Evolutionary conservation across 2,113 vertebrate species (phyloP).

Genomic region (Heloderma charlesbogerti): DNA sequence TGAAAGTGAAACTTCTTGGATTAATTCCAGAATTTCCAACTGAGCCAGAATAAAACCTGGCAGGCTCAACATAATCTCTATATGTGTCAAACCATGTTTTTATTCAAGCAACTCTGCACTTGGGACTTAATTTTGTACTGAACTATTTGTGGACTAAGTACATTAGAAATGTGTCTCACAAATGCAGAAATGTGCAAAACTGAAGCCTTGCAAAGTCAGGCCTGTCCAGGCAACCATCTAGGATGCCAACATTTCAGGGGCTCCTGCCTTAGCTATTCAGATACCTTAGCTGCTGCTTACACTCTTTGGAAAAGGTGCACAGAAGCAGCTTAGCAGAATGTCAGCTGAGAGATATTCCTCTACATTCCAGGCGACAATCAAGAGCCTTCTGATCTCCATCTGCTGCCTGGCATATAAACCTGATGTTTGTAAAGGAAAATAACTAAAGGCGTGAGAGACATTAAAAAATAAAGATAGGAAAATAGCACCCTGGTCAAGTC

Average conservation of each 20-base stretch:
- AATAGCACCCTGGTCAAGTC: not conserved
- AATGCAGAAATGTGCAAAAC: conserved; percentile 12
- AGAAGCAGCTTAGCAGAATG: not conserved
- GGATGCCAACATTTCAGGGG: not conserved
- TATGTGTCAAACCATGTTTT: conserved; percentile 2
- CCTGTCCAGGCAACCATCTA: not conserved
- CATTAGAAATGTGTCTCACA: not conserved
- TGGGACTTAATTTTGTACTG: conserved; percentile 15
- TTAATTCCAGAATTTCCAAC: conserved; percentile 14
- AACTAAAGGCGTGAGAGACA: not conserved
- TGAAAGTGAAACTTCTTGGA: conserved; percentile 22
- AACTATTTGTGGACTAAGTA: not conserved
- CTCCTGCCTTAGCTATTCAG: not conserved
- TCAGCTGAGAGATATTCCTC: not conserved
- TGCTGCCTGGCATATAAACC: not conserved
- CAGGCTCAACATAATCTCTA: conserved; percentile 21
- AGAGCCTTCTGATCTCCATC: not conserved
- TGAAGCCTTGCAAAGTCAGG: not conserved
- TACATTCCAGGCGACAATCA: not conserved
- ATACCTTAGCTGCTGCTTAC: not conserved
- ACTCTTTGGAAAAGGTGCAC: not conserved
- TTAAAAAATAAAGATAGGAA: not conserved
- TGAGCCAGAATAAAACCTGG: conserved; percentile 12
- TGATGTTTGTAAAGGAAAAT: not conserved
- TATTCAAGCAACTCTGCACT: conserved; percentile 14